A percentile compares a stretch with the other conserved stretches of the same genome.
Conservation (phyloP, 2,113 vertebrate genomes). For the Oryzias melastigma region DNA sequence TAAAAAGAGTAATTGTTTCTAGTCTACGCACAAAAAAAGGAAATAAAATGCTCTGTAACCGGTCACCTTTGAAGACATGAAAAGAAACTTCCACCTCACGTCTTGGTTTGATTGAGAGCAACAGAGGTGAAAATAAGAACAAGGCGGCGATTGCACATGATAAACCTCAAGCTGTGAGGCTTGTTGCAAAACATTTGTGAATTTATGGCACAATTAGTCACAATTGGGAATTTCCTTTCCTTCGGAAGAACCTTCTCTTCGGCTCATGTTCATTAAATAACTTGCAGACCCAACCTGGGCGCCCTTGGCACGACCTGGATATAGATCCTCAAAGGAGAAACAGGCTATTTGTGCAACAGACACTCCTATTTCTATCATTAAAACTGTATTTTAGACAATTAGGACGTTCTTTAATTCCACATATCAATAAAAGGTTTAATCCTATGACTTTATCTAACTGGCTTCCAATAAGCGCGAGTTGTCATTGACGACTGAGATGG, state of each 20-base stretch:
- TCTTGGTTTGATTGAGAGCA: slow-evolving; percentile 63
- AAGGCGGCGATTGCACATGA: slow-evolving; percentile 50
- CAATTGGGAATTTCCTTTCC: slow-evolving; percentile 60
- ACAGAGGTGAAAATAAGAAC: slow-evolving; percentile 68
- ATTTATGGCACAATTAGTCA: slow-evolving; percentile 77
- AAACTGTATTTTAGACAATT: slow-evolving; percentile 33
- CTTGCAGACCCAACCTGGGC: slow-evolving; percentile 24
- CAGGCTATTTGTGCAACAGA: slow-evolving; percentile 8
- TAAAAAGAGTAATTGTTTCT: slow-evolving; percentile 89
- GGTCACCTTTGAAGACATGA: slow-evolving; percentile 80
- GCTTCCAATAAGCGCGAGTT: slow-evolving; percentile 53
- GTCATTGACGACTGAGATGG: slow-evolving; percentile 68
- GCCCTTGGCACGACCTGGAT: slow-evolving; percentile 41
- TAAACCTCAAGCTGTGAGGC: slow-evolving; percentile 59
- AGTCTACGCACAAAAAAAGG: slow-evolving; percentile 56
- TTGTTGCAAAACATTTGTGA: slow-evolving; percentile 53
- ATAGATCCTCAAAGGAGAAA: slow-evolving; percentile 50
- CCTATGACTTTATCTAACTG: slow-evolving; percentile 42
- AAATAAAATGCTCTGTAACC: slow-evolving; percentile 72
- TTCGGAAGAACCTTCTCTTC: slow-evolving; percentile 45
- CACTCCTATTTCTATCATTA: neutral
- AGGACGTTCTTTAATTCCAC: slow-evolving; percentile 49
- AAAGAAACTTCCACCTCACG: slow-evolving; percentile 72
- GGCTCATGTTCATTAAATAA: slow-evolving; percentile 26
- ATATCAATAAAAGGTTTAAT: slow-evolving; percentile 59